Conservation (phyloP, 2,888 invertebrate species). For the Halocaridina rubra region DNA sequence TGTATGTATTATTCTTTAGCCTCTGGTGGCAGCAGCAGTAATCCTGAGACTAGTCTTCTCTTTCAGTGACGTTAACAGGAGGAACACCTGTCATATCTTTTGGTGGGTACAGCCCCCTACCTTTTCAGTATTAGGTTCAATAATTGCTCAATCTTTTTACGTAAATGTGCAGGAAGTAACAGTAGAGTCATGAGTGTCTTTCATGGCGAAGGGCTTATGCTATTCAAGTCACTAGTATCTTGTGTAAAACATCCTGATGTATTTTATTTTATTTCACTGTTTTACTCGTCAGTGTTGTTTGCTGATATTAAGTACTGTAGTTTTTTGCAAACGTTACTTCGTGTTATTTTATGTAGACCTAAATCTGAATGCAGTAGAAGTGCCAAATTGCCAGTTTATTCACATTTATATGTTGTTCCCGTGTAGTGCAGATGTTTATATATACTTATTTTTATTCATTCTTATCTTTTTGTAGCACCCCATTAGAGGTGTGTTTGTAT, state of each 20-base stretch:
- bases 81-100: slow-evolving; percentile 53
- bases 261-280: no score
- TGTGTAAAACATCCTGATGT: no score
- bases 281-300: no score
- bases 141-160: no score
- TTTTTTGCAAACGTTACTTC: slow-evolving; percentile 12
- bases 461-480: no score
- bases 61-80: slow-evolving; percentile 57
- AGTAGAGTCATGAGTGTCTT: no score
- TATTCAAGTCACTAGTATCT: no score
- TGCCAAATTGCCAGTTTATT: neutral
- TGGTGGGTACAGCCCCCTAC: slow-evolving; percentile 55
- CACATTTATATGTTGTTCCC: slow-evolving; percentile 34
- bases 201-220: no score
- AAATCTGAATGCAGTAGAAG: slow-evolving; percentile 9
- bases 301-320: no score
- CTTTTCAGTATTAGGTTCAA: slow-evolving; percentile 11
- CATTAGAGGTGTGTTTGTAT: no score
- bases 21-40: slow-evolving; percentile 30
- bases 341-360: neutral
- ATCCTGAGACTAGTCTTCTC: slow-evolving; percentile 48
- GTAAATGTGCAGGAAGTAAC: no score
- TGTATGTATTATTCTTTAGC: slow-evolving; percentile 22
- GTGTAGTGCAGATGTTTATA: slow-evolving; percentile 35
- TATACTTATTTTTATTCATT: no score